Base-by-base conservation (phyloP, 2,113 vertebrate genomes). In the Tinamus guttatus region DNA sequence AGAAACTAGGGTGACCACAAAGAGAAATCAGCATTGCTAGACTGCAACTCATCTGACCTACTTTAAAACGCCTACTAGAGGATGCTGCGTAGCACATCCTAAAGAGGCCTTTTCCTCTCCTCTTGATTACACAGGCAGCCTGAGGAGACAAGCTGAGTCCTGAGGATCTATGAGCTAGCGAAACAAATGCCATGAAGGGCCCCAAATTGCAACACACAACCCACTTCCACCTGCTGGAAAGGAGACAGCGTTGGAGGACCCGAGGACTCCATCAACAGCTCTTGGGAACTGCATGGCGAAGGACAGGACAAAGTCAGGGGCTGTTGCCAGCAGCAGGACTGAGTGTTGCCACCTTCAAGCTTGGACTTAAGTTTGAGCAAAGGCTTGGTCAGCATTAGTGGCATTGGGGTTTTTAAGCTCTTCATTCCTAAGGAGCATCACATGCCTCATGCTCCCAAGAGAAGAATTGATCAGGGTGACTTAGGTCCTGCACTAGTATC, bases 381-480 rank as follows among this genome's bases (percentile, higher is more conserved):
- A 94, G 83, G 64, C 11, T 45, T 59, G 54, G 27, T 24, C 24
- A 63, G 36, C 32, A 51, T 15, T 40, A 77, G 40, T 59, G 85
- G 32, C 4, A 0, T 13, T 40, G 59, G n/a, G 30, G 41, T 11
- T 67, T 85, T 80, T 62, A 82, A 90, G 63, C 85, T 45, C 0
- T 43, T 62, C 10, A n/a, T 28, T 81, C 75, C 88, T 64, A 34
- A 77, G 67, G 45, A 83, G 30, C 80, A 88, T n/a, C 68, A 74
- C 10, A 28, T 45, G 67, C 78, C 49, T 90, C n/a, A 56, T 11
- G 30, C 56, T 90, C 38, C 51, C 27, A 45, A 59, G 18, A 41
- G 51, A 88, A 81, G 60, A 70, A 67, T 10, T 40, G 49, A 70
- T 77, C n/a, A 5, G 45, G 62, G 34, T 13, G 79, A 73, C 36